Base-by-base conservation (phyloP, 2,888 invertebrate species). In the Epinotia bilunana region DNA sequence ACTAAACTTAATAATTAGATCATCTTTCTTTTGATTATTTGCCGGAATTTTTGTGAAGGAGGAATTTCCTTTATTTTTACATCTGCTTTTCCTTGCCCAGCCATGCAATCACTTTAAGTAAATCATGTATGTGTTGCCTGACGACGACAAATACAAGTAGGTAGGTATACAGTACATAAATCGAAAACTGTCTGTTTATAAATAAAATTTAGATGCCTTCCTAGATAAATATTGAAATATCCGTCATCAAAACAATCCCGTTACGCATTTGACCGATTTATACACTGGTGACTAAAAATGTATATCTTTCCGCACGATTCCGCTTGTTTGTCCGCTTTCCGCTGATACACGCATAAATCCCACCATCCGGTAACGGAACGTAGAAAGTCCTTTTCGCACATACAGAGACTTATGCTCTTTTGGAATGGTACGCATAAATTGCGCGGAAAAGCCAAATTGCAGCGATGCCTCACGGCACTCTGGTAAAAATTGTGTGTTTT, bases 371-470 rank as follows among this genome's bases (percentile, higher is more conserved):
- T 43, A 4, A 46, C 20, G n/a, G 3, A 69, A 69, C 58, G 58
- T 46, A 23, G 11, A n/a, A 69, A 46, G 46, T 6, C 11, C 28
- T 12, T 43, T 43, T 1, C 3, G n/a, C 7, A 23, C 16, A 16
- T 28, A 23, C 20, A 7, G 12, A 23, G 9, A 33, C 23, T 46
- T 58, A 46, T 58, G 60, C 23, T 43, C n/a, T 46, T 69, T 60
- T 69, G 23, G 46, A 60, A 23, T 18, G n/a, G 28, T 11, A 87
- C 90, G 82, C 91, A 92, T 93, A 93, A 94, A 94, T 93, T 88
- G 87, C 86, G 88, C 86, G 88, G 87, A 91, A 91, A 89, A 87
- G 88, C 90, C 89, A 91, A 93, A 94, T 93, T 93, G 91, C 92
- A 85, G 87, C 87, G 83, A 89, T 90, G 90, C 87, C 88, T 89